Base-by-base conservation (phyloP, 1,140 invertebrate species). In the Lepidostoma basale region DNA sequence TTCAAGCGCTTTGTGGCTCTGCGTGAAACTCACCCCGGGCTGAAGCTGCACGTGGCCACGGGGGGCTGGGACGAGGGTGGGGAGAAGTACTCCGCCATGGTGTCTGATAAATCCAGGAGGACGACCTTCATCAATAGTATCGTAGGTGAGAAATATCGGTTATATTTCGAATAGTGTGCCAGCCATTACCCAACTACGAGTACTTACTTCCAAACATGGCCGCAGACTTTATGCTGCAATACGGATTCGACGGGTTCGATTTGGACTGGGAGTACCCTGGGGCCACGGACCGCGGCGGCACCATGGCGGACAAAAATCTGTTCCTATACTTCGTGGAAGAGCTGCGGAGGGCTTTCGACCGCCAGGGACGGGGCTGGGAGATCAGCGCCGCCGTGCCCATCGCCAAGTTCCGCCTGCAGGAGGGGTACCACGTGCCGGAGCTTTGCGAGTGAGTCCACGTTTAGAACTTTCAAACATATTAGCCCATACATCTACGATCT, bases 21-120 rank as follows among this genome's bases (percentile, higher is more conserved):
- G 2, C 89, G 88, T 26, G 76, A 85, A 10, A 89, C 86, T 14
- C 86, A 92, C 77, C 92, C 93, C 0, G 76, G 87, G 16, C 78
- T 95, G 8, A 94, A 94, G 77, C 87, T 92, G 4, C 80, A 87
- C 74, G 83, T 96, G 0, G 93, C 94, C 0, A 90, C 96, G 0
- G 93, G 93, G 0, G 93, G 93, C 1, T 95, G 93, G 93, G 93
- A 88, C 0, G 93, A 95, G 76, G 93, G 93, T 26, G 92, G 93
- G 12, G 85, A 86, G 59, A 95, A 95, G 75, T 95, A 95, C 77
- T 95, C 93, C 0, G 83, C 86, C 18, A 87, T 95, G 83, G 91
- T 92, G 0, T 83, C 87, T 0, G 81, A 88, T n/a, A 89, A 91
- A 54, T 79, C 84, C 14, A 84, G 86, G 25, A 84, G 93, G 39